These are phyloP conservation scores for Karalla daura DNA, from an alignment of 2,797 vertebrate species.

Conservation along the genomic window DNA sequence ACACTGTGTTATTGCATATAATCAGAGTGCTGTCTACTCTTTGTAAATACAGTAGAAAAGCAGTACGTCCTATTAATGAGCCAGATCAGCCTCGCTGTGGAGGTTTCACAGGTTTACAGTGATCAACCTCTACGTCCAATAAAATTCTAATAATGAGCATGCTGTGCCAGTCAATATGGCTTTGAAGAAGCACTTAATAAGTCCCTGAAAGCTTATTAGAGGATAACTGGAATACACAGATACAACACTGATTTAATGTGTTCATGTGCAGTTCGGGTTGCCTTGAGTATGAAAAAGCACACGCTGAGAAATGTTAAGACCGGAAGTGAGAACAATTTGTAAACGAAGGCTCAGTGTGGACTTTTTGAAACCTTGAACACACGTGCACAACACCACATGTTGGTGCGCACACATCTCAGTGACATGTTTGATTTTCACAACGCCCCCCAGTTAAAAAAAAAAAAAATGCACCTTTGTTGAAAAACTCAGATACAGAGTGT, in stretches of 20 bases:
- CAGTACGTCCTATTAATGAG: slow-evolving; percentile 16
- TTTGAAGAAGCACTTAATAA: slow-evolving; percentile 7
- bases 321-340: slow-evolving; percentile 1
- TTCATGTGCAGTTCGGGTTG: slow-evolving; percentile 8
- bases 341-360: neutral
- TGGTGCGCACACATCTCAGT: too few relatives aligned
- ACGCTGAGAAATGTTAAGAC: slow-evolving; percentile 3
- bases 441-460: too few relatives aligned
- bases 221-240: neutral
- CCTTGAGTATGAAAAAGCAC: neutral
- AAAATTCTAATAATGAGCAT: slow-evolving; percentile 23
- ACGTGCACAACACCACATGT: too few relatives aligned
- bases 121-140: too few relatives aligned
- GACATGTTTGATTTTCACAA: neutral
- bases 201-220: slow-evolving; percentile 21
- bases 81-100: slow-evolving; percentile 14
- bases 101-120: too few relatives aligned
- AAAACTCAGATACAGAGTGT: too few relatives aligned
- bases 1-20: slow-evolving; percentile 66
- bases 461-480: too few relatives aligned
- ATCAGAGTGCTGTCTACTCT: slow-evolving; percentile 46
- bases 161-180: slow-evolving; percentile 7
- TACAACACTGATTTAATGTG: slow-evolving; percentile 6
- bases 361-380: neutral
- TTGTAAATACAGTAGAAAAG: slow-evolving; percentile 33